Evolutionary conservation across 2,888 invertebrate genomes (phyloP).

Genomic region (Phaedon cochleariae): DNA sequence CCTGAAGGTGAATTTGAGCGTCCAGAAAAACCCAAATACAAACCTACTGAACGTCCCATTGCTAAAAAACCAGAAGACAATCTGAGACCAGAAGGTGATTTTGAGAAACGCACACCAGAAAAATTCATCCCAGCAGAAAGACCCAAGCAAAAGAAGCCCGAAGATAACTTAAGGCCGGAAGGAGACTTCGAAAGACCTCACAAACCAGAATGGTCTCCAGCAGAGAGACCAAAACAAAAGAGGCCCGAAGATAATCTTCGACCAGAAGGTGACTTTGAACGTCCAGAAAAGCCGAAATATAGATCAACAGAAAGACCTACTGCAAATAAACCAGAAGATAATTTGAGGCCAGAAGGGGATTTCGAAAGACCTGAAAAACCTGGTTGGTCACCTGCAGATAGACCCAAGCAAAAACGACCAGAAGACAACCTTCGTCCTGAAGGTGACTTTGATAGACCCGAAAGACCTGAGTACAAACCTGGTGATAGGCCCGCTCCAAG

Average conservation of each 20-base stretch:
- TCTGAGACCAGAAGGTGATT: slow-evolving; percentile 64
- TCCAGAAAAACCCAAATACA: slow-evolving; percentile 59
- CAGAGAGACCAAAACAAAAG: slow-evolving; percentile 52
- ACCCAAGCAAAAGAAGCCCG: slow-evolving; percentile 61
- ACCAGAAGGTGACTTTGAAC: slow-evolving; percentile 61
- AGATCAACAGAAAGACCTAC: slow-evolving; percentile 60
- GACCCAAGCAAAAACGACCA: slow-evolving; percentile 61
- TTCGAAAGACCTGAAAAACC: slow-evolving; percentile 63
- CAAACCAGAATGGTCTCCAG: slow-evolving; percentile 54
- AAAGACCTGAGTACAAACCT: slow-evolving; percentile 43
- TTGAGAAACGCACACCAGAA: slow-evolving; percentile 55
- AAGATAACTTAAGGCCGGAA: slow-evolving; percentile 65
- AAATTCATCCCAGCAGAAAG: slow-evolving; percentile 60
- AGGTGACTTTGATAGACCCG: slow-evolving; percentile 59
- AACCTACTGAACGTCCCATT: slow-evolving; percentile 61
- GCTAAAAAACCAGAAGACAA: slow-evolving; percentile 64
- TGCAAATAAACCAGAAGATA: slow-evolving; percentile 67
- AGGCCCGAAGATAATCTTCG: slow-evolving; percentile 65
- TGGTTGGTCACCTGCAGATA: slow-evolving; percentile 61
- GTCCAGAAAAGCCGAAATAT: slow-evolving; percentile 55
- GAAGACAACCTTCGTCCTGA: slow-evolving; percentile 64
- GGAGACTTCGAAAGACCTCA: slow-evolving; percentile 61
- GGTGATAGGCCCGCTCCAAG: slow-evolving; percentile 57
- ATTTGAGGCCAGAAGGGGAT: slow-evolving; percentile 70
- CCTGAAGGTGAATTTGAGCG: slow-evolving; percentile 67